Evolutionary conservation across 1,140 invertebrate genomes (phyloP), one percentile per base, ranked within the genome.

Genomic region (Semibalanus balanoides): DNA sequence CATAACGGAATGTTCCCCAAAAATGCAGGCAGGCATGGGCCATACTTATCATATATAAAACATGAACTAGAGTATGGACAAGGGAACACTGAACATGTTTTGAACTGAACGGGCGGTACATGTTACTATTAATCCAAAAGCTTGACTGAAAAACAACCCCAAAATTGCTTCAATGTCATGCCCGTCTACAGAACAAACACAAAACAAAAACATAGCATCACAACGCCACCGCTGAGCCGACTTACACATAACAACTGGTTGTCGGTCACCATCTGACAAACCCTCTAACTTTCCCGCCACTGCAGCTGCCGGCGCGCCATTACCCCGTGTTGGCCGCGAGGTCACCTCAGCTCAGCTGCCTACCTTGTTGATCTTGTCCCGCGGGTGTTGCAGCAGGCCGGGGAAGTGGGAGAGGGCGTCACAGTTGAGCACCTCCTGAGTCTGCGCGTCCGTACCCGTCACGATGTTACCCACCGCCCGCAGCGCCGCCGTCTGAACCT

Each of bases 401-500:
- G 92, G 92, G 84, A 97, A 97, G 85, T 99, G 93, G 75, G 91
- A 90, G 17, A 99, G 87, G n/a, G 95, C 97, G 81, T 94, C 94
- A 84, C 90, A 94, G 83, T 96, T 93, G 72, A 98, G 87, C 35
- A 97, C 95, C 74, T 92, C 86, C 86, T 99, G 97, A 14, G 97
- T 99, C 84, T 99, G 97, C 79, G 99, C 96, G 84, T 99, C 97
- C 0, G 96, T 97, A 30, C 97, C 97, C 27, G 97, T 99, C 0
- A 99, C 97, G 82, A 99, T 99, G 85, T 99, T 99, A 31, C 97
- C 97, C 27, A 99, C 94, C 25, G 97, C 97, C 80, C 97, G 86
- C 30, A 99, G 86, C 0, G 97, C 96, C 30, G 97, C 97, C 14
- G 97, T 99, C 86, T 99, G 93, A 19, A 97, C 85, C 83, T 85